phyloP scores from a whole-genome alignment of 2,113 vertebrate genomes.

The Poeciliopsis occidentalis region DNA sequence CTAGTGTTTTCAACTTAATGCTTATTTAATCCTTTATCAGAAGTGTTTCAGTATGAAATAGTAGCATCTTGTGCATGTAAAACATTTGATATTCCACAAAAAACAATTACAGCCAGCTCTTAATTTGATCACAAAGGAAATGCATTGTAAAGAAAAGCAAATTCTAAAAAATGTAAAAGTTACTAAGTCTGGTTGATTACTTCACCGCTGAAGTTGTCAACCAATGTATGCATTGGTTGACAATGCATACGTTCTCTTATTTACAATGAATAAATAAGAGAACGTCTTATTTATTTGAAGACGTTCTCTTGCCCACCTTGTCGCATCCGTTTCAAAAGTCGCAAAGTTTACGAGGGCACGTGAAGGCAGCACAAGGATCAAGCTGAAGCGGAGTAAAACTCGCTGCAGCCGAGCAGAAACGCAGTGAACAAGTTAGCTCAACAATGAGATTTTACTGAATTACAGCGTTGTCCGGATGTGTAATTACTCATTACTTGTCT shows the following conservation, averaged over 20 bases:
- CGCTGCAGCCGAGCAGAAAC: constrained; percentile 24
- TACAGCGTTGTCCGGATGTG: rapidly evolving
- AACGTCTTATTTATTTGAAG: background rate
- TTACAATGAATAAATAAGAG: no score
- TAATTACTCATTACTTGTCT: background rate
- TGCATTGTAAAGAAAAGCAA: background rate
- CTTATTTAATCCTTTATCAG: background rate
- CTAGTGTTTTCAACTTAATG: no score
- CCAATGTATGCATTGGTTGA: background rate
- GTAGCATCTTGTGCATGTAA: background rate
- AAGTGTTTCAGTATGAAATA: background rate
- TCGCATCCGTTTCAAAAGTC: no score
- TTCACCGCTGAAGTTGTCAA: background rate
- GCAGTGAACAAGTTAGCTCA: constrained; percentile 5
- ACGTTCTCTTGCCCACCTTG: background rate
- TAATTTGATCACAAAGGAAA: background rate
- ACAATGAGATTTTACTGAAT: background rate
- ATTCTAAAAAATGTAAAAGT: no score
- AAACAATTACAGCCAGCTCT: background rate
- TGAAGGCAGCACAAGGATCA: constrained; percentile 56
- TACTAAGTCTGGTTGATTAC: no score
- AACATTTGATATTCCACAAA: no score
- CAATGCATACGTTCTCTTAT: no score
- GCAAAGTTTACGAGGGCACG: background rate
- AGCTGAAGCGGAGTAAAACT: constrained; percentile 45